Evolutionary conservation across 2,797 vertebrate genomes (phyloP), one percentile per base, ranked within the genome.

Genomic region (Syndactyla subalaris): DNA sequence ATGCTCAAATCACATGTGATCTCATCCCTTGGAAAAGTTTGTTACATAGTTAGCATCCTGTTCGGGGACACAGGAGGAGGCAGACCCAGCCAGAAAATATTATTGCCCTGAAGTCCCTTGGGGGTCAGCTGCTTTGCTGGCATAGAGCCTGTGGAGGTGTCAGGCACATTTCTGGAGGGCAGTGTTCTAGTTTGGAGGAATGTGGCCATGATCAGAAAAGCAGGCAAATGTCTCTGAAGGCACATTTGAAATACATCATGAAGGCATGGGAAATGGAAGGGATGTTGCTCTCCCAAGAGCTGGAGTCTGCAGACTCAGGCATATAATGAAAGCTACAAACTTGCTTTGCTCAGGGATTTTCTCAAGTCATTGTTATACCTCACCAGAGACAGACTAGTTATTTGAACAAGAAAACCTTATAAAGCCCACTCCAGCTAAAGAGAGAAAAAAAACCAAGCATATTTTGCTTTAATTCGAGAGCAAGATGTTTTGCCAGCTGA

Each of bases 331-430:
- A 96, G 48, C 49, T 41, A 76, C 83, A 92, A 74, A 85, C 57
- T 67, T 74, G 58, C 77, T 94, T 91, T 91, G 86, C 68, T 86
- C 73, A 61, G 82, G 54, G 51, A 90, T 93, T 86, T 94, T 93
- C 86, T 83, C 21, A 57, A 59, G 61, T 68, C 17, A 72, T 34
- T 83, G 30, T 49, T 84, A 74, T 55, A 75, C 81, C 51, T 95
- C 84, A 75, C 62, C 23, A 78, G 54, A 93, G 66, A 84, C 34
- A 92, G 46, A 66, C 15, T 17, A 78, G 45, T 89, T 89, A 92
- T 91, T 85, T 96, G 51, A 95, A 73, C 82, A 91, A 61, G 82
- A 32, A 92, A 92, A 80, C 38, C 54, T 4, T 54, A 22, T 65
- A 86, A 88, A 75, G 58, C 76, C 65, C 89, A 15, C 70, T 61